These are phyloP conservation scores for Dasyurus viverrinus DNA, from an alignment of 2,113 vertebrate genomes.

Conservation along the genomic window DNA sequence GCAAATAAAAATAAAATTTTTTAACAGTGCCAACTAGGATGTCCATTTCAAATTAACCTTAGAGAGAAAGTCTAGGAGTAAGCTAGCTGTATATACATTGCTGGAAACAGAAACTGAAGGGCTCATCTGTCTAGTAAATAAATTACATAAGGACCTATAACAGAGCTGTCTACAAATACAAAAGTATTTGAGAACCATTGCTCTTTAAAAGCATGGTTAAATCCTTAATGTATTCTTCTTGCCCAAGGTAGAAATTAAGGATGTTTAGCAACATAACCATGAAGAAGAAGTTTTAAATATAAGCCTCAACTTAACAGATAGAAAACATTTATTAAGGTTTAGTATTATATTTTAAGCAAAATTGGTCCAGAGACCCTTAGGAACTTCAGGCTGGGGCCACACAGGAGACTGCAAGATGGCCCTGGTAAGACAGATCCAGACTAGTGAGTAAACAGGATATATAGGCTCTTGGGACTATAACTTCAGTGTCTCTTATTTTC, in stretches of 20 bases:
- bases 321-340: neutral
- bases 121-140: neutral
- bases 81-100: neutral
- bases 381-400: neutral
- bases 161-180: accelerated
- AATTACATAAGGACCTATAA: neutral
- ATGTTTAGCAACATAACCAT: neutral
- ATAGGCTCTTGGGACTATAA: neutral
- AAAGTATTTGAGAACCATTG: neutral
- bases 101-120: neutral
- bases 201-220: neutral
- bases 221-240: neutral
- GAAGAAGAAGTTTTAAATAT: neutral
- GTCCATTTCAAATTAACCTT: neutral
- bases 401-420: neutral
- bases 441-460: neutral
- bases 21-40: neutral
- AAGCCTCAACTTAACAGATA: neutral
- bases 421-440: neutral
- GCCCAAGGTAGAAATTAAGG: neutral
- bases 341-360: neutral
- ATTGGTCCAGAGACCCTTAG: neutral
- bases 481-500: neutral
- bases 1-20: no score
- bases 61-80: neutral